Evolutionary conservation across 2,888 invertebrate genomes (phyloP), one percentile per base, ranked within the genome.

Genomic region (Protophormia terraenovae): DNA sequence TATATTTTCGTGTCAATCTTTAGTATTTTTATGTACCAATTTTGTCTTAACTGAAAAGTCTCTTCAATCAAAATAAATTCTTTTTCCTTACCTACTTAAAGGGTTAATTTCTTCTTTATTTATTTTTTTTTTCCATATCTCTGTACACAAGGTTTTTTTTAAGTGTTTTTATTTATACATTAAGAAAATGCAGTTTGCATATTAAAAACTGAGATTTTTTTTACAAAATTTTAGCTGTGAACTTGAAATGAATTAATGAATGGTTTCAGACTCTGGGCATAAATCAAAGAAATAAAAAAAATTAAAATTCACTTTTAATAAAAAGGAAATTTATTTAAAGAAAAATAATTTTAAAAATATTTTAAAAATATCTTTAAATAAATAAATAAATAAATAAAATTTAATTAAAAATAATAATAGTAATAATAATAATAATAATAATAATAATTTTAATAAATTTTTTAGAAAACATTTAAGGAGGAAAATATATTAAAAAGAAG

Each of bases 151-250:
- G n/a, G 3, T 29, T 66, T 53, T 66, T 22, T 71, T 14, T 2
- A 38, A 14, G 29, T 24, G 1, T 53, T 78, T 29, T 53, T n/a
- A 41, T 53, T 19, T 16, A 14, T 58, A 41, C 41, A 24, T 45
- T n/a, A 38, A 50, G 14, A 66, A 73, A 80, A 81, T 82, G 81
- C 77, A 67, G 77, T 81, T 82, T 81, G 84, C 84, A 84, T 84
- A 84, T 73, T 81, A 84, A 84, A 83, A 67, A 58, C 16, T 12
- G 22, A 55, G 16, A 64, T 75, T 76, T 66, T 62, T n/a, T 66
- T 45, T 35, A 50, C 8, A 38, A 41, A 47, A 55, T 64, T 66
- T 41, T 12, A 55, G 69, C 66, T 73, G 45, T 81, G 77, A 77
- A 81, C 81, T 84, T 73, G 77, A 77, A 81, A 41, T 16, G 60